Conservation (phyloP, 1,140 invertebrate genomes). For the Drosophila nannoptera region DNA sequence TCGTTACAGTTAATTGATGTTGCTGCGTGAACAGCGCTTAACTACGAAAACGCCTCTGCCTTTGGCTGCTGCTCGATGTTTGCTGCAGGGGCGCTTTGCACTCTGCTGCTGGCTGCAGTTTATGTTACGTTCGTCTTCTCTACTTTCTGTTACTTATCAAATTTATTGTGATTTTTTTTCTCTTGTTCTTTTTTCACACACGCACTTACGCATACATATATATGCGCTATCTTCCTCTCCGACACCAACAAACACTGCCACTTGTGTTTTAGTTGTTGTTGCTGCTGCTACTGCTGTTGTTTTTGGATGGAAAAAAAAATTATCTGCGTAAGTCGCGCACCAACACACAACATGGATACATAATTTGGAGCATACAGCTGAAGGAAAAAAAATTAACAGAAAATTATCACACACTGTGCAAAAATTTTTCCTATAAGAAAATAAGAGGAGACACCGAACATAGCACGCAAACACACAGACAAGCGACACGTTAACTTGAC, state of each 20-base stretch:
- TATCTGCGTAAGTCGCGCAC: slow-evolving; percentile 39
- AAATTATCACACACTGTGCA: slow-evolving; percentile 18
- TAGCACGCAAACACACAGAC: slow-evolving; percentile 16
- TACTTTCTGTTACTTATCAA: slow-evolving; percentile 34
- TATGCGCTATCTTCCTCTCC: slow-evolving; percentile 25
- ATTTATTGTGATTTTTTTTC: slow-evolving; percentile 40
- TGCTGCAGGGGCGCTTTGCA: slow-evolving; percentile 15
- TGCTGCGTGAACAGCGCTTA: slow-evolving; percentile 25
- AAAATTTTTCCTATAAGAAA: slow-evolving; percentile 36
- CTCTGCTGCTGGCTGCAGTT: slow-evolving; percentile 29
- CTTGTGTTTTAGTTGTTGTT: slow-evolving; percentile 46
- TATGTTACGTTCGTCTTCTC: slow-evolving; percentile 37
- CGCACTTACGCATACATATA: slow-evolving; percentile 11
- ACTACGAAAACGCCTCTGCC: slow-evolving; percentile 25
- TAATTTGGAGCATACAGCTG: background rate
- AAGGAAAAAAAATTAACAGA: slow-evolving; percentile 24
- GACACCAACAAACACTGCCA: slow-evolving; percentile 51
- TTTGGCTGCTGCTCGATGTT: slow-evolving; percentile 25
- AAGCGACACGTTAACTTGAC: slow-evolving; percentile 29
- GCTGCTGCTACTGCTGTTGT: slow-evolving; percentile 33
- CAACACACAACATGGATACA: slow-evolving; percentile 27
- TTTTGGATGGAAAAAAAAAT: slow-evolving; percentile 37
- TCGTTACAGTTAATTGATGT: slow-evolving; percentile 32
- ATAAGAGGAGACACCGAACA: slow-evolving; percentile 17
- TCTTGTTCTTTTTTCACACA: slow-evolving; percentile 19